phyloP scores from a whole-genome alignment of 2,113 vertebrate species.

The Castor canadensis region DNA sequence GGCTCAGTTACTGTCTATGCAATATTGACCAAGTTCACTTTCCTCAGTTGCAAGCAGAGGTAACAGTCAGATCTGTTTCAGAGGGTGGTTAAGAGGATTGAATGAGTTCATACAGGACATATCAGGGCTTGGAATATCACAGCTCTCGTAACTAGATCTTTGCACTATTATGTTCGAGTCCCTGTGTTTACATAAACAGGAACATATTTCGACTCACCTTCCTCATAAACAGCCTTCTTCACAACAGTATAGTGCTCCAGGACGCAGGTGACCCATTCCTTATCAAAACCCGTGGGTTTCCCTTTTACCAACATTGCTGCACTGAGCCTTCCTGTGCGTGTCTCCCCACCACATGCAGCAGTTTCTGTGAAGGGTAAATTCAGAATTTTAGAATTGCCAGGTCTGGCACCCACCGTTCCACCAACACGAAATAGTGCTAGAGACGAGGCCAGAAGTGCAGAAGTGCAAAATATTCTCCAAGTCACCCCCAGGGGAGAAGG shows the following conservation, averaged over 20 bases:
- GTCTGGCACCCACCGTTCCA: neutral
- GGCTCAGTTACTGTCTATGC: neutral
- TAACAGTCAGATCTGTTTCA: too few species aligned
- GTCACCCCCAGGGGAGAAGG: neutral
- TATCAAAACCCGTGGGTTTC: neutral
- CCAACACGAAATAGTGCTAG: neutral
- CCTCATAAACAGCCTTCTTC: too few species aligned
- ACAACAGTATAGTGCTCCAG: rapidly evolving
- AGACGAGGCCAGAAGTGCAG: neutral
- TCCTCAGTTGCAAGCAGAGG: neutral
- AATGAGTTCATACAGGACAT: neutral
- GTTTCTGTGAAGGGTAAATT: neutral
- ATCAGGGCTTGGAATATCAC: neutral
- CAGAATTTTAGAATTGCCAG: neutral
- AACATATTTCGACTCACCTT: neutral
- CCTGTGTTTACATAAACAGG: neutral
- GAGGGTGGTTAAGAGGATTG: neutral
- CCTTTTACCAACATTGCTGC: neutral
- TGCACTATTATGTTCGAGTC: neutral
- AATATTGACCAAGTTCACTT: neutral
- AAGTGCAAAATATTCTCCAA: neutral
- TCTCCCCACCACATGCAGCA: neutral
- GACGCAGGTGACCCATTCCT: neutral
- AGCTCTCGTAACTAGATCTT: neutral
- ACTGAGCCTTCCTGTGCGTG: neutral